Percentiles rank a stretch among this genome's conserved stretches.
These are phyloP conservation scores for Myrmecophaga tridactyla DNA, from an alignment of 2,113 vertebrate species.

Conservation along the genomic window DNA sequence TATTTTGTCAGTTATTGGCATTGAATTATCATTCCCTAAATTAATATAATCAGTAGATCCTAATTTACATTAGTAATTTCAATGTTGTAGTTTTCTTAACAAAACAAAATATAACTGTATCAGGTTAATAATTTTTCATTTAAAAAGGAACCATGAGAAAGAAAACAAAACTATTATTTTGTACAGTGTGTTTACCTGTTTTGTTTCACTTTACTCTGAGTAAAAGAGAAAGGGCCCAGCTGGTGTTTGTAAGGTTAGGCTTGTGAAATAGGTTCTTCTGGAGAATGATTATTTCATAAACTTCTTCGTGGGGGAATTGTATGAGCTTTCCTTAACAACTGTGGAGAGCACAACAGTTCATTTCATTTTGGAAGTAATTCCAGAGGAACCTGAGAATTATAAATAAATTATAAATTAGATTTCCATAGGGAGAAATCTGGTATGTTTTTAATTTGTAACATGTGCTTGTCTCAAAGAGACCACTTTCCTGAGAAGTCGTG, in stretches of 20 bases:
- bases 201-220: neutral
- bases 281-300: neutral
- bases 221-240: neutral
- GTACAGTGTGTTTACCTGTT: neutral
- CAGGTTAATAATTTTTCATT: neutral
- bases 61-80: neutral
- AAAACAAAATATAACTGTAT: neutral
- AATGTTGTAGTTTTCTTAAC: neutral
- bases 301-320: neutral
- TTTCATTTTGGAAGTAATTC: neutral
- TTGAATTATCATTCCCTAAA: neutral
- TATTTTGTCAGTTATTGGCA: neutral
- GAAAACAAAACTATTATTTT: neutral
- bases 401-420: neutral
- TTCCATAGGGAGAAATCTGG: neutral
- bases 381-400: neutral
- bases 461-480: neutral
- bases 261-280: neutral
- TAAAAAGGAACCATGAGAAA: neutral
- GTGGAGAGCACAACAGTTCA: neutral
- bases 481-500: neutral
- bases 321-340: slow-evolving; percentile 39
- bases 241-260: neutral
- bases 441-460: neutral
- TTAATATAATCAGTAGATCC: neutral